phyloP scores from a whole-genome alignment of 2,113 vertebrate genomes.

The Sinocyclocheilus anshuiensis region DNA sequence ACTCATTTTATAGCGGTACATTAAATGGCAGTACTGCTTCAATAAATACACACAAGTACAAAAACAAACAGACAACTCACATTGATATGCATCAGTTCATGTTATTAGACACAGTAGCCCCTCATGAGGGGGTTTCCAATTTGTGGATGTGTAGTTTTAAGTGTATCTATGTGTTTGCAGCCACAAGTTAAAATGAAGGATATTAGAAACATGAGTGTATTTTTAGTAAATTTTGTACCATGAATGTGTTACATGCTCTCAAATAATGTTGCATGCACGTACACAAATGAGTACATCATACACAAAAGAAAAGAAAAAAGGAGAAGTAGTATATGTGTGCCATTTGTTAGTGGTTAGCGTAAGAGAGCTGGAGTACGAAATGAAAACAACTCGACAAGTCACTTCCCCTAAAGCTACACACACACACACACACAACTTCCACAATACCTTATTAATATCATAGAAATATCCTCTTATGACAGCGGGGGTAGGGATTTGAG shows the following conservation, averaged over 20 bases:
- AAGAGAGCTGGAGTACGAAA: constrained; percentile 53
- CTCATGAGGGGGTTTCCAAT: constrained; percentile 4
- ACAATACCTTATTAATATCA: constrained; percentile 13
- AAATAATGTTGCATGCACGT: constrained; percentile 10
- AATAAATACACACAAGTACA: constrained; percentile 13
- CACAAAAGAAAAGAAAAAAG: constrained; percentile 48
- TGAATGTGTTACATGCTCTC: constrained; percentile 32
- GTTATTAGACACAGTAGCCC: background rate
- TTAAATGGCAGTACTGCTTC: constrained; percentile 10
- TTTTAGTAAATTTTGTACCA: background rate
- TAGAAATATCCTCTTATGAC: background rate
- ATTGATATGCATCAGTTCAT: background rate
- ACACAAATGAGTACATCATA: constrained; percentile 34
- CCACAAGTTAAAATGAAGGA: background rate
- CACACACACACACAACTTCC: constrained; percentile 19
- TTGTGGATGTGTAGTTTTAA: background rate
- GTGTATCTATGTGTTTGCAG: background rate
- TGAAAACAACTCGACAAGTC: constrained; percentile 58
- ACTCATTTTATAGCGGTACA: constrained; percentile 40
- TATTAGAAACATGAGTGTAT: background rate
- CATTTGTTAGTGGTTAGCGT: constrained; percentile 48
- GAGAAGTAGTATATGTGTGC: constrained; percentile 40
- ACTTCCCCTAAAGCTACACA: constrained; percentile 50
- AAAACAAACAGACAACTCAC: constrained; percentile 24
- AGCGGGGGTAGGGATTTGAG: background rate